These are phyloP conservation scores for Gallirallus australis DNA, from an alignment of 2,797 vertebrate species.

Conservation along the genomic window DNA sequence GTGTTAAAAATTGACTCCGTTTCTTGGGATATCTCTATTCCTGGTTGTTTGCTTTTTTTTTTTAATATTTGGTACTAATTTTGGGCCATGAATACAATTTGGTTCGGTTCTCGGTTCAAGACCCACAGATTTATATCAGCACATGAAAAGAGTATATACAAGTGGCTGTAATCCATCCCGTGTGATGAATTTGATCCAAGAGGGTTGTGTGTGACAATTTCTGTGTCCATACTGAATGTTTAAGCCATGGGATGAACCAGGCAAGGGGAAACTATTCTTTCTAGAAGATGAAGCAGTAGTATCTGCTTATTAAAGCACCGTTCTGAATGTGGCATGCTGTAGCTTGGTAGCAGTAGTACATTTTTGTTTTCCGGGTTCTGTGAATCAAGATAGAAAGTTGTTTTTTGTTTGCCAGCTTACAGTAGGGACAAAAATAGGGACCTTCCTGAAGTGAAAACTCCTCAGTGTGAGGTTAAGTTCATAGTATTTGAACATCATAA, in stretches of 20 bases:
- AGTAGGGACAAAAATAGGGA: neutral
- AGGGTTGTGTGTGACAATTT: neutral
- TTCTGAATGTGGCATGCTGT: neutral
- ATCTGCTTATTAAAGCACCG: conserved; percentile 33
- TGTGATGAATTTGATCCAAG: neutral
- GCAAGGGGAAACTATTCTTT: neutral
- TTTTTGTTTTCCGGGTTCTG: neutral
- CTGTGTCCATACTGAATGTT: neutral
- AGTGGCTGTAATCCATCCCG: neutral
- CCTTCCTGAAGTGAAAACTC: neutral
- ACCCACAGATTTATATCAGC: neutral
- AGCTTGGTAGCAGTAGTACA: neutral
- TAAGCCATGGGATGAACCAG: neutral
- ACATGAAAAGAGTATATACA: neutral
- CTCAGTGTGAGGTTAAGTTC: neutral
- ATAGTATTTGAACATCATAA: neutral
- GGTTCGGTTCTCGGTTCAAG: neutral
- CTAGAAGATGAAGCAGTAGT: conserved; percentile 33
- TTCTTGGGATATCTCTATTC: neutral
- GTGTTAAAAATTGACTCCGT: neutral
- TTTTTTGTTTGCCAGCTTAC: neutral
- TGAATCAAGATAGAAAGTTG: neutral
- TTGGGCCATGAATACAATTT: neutral
- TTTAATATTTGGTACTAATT: neutral
- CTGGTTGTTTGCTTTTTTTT: neutral